Base-by-base conservation (phyloP, 1,140 invertebrate genomes). In the Euwallacea fornicatus region DNA sequence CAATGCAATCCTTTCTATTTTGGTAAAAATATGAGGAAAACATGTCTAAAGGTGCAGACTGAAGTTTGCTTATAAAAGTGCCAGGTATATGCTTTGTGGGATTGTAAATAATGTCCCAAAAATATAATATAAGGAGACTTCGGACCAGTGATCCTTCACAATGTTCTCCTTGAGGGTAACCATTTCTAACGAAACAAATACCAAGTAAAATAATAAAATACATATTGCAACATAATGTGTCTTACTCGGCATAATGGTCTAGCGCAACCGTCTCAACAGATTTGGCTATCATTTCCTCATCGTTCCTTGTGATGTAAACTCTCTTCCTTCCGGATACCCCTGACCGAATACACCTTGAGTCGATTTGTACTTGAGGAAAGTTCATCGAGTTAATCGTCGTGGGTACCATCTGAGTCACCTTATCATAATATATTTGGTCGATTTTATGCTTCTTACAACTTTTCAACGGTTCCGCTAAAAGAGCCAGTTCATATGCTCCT, bases 21-120 rank as follows among this genome's bases (percentile, higher is more conserved):
- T n/a, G 21, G 67, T 79, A 79, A 69, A 81, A 81, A 50, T 76
- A 68, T 8, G 9, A 33, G 21, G 69, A 70, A 59, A 66, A 72
- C 64, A 81, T 76, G 65, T 81, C 79, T 8, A 81, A 61, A 10
- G 79, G 79, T 6, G 65, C 67, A 33, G 21, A 16, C 73, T 81
- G 79, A 41, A 76, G 43, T 64, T 74, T 67, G 11, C 69, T 73
- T 41, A 81, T 70, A 55, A 79, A 81, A 9, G 73, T 76, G 10
- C 69, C 70, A 21, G 71, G 71, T 2, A 80, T 66, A 15, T 58
- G 42, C 43, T 54, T 65, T 42, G 75, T 60, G 64, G 47, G 66
- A 42, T 60, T 71, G 53, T 78, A 81, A 61, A 79, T 79, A 7
- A 79, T 76, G 33, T 81, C 78, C 77, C 78, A 79, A 72, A 81